A percentile compares a stretch with the other conserved stretches of the same genome.
phyloP scores from a whole-genome alignment of 2,113 vertebrate genomes.

The Coptodon bakossiorum region DNA sequence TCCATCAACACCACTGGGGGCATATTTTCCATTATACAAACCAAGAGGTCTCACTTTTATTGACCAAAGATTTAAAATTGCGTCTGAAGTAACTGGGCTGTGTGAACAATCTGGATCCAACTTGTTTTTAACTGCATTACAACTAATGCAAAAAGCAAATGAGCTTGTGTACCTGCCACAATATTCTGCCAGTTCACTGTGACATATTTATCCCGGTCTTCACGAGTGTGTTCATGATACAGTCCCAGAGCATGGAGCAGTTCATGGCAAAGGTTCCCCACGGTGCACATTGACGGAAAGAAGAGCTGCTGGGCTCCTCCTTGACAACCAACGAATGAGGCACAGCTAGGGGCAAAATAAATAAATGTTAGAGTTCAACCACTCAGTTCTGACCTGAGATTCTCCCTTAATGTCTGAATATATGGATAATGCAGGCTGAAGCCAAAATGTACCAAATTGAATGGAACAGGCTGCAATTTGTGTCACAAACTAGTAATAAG shows the following conservation, averaged over 20 bases:
- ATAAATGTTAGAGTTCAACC: neutral
- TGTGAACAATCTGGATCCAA: neutral
- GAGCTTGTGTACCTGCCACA: neutral
- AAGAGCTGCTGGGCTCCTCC: conserved; percentile 31
- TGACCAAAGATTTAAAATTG: neutral
- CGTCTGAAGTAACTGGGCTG: neutral
- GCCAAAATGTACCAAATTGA: neutral
- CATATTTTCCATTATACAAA: neutral
- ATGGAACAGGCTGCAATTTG: neutral
- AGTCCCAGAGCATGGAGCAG: conserved; percentile 37
- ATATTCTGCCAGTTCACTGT: conserved; percentile 6
- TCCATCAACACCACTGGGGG: neutral
- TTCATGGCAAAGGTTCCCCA: conserved; percentile 49
- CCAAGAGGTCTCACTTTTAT: neutral
- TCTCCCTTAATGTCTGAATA: neutral
- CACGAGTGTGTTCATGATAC: conserved; percentile 40
- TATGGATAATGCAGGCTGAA: neutral
- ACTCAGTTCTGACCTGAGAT: neutral
- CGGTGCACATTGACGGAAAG: neutral
- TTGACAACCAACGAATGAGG: conserved; percentile 13
- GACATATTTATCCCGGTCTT: conserved; percentile 23
- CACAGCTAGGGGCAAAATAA: conserved; percentile 5
- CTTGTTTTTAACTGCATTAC: neutral
- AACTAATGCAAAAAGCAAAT: neutral
- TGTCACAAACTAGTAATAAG: neutral